These are phyloP conservation scores for Caenorhabditis imperialis DNA, from an alignment of 2,888 invertebrate species.

Conservation along the genomic window DNA sequence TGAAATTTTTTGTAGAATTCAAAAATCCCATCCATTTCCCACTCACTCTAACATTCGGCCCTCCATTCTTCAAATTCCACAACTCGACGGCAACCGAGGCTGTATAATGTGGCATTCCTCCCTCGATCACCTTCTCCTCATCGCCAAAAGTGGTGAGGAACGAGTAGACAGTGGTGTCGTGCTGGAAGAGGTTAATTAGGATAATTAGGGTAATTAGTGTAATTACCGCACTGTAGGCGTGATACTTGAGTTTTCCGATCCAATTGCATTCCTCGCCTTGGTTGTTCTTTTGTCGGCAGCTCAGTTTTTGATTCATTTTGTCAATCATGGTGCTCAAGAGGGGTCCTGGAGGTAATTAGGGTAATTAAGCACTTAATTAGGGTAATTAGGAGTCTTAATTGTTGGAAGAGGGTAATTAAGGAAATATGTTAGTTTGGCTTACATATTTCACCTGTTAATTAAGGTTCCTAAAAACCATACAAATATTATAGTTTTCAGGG, in stretches of 20 bases:
- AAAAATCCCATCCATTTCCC: no score
- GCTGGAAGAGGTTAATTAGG: constrained; percentile 57
- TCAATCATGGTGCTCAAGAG: constrained; percentile 55
- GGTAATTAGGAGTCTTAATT: no score
- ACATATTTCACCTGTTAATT: no score
- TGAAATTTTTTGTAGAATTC: background rate
- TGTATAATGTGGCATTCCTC: constrained; percentile 74
- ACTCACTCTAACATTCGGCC: constrained; percentile 66
- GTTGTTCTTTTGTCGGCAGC: constrained; percentile 48
- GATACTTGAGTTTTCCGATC: constrained; percentile 70
- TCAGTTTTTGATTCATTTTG: constrained; percentile 57
- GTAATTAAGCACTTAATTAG: background rate
- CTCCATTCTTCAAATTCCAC: constrained; percentile 66
- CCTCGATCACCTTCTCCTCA: constrained; percentile 71
- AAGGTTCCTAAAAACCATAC: no score
- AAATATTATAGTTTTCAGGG: no score
- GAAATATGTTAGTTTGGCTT: no score
- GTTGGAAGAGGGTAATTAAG: no score
- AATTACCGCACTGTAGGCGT: constrained; percentile 75
- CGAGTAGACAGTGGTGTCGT: constrained; percentile 75
- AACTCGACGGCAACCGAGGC: constrained; percentile 73
- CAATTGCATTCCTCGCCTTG: constrained; percentile 62
- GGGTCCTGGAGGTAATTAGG: constrained; percentile 18
- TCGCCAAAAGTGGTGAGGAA: constrained; percentile 75
- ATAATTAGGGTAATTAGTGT: background rate